A percentile compares a stretch with the other conserved stretches of the same genome.
Conservation (phyloP, 2,113 vertebrate genomes). For the Sebastes fasciatus region DNA sequence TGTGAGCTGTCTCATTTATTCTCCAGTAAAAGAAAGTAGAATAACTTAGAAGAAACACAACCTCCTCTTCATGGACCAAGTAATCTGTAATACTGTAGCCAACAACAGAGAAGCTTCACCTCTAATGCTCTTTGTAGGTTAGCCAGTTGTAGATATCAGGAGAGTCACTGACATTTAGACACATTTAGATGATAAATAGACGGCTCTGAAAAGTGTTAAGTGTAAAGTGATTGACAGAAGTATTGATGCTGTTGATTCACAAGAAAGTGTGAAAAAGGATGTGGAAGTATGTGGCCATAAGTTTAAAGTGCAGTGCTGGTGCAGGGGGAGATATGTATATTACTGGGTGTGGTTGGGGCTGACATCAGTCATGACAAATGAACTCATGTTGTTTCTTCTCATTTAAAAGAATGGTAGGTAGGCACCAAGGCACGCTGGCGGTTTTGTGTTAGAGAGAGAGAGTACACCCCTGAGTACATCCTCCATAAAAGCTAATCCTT, state of each 20-base stretch:
- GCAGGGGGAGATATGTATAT: neutral
- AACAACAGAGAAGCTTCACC: neutral
- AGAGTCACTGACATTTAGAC: no score
- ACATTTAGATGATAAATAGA: no score
- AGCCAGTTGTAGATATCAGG: no score
- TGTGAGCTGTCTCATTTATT: neutral
- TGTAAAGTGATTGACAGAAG: neutral
- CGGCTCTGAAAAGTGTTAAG: neutral
- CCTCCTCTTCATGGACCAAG: neutral
- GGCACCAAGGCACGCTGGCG: no score
- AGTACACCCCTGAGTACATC: neutral
- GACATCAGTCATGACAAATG: neutral
- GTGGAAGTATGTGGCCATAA: neutral
- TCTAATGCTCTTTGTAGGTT: neutral
- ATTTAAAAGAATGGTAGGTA: neutral
- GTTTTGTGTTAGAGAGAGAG: neutral
- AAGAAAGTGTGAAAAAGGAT: neutral
- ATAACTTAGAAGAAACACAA: neutral
- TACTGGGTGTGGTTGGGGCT: neutral
- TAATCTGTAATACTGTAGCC: no score
- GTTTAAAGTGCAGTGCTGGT: neutral
- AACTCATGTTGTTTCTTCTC: neutral
- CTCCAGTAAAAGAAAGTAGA: neutral
- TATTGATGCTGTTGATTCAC: neutral
- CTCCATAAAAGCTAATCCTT: neutral